Evolutionary conservation across 2,888 invertebrate genomes (phyloP), one percentile per base, ranked within the genome.

Genomic region (Synergus laeviventris): DNA sequence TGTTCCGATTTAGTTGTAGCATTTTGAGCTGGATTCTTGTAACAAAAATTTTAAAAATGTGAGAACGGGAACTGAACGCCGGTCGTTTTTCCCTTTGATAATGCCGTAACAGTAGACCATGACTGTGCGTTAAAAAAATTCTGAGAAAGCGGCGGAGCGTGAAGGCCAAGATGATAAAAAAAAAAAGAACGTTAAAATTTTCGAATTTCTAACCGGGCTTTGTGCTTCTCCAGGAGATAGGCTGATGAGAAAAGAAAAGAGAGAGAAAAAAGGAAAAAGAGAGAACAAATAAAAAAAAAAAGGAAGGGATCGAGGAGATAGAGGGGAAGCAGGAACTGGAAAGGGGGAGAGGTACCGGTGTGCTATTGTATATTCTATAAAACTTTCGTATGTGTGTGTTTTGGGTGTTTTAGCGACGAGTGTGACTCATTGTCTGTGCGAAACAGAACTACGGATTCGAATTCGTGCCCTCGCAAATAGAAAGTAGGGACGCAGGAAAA

Each of bases 131-230:
- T 80, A 79, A 81, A 81, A 81, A 79, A 81, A 78, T 81, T 81
- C 81, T 81, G 77, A 80, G 81, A 81, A 81, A 79, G 77, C 79
- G 76, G 60, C 77, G 77, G 78, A 80, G 79, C 81, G 80, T 81
- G 81, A 81, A 81, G 81, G 81, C 78, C 79, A 80, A 78, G 76
- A 81, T 81, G 81, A 80, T 80, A 80, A 81, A 80, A 76, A 81
- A 80, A 76, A 81, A 81, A 78, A 75, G 77, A 77, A 77, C 77
- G 77, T 81, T 78, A 78, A 81, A 79, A 81, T 81, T 81, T 81
- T 81, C 77, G 78, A 81, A 81, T 81, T 81, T 81, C 78, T 81
- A 79, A 78, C 78, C 78, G 70, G 31, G 70, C 21, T 70, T 70
- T 31, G 70, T 24, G 45, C 42, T 70, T 70, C 31, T 31, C 45